A percentile compares a stretch with the other conserved stretches of the same genome.
These are phyloP conservation scores for Thalassarche chlororhynchos DNA, from an alignment of 2,113 vertebrate genomes.

Conservation along the genomic window DNA sequence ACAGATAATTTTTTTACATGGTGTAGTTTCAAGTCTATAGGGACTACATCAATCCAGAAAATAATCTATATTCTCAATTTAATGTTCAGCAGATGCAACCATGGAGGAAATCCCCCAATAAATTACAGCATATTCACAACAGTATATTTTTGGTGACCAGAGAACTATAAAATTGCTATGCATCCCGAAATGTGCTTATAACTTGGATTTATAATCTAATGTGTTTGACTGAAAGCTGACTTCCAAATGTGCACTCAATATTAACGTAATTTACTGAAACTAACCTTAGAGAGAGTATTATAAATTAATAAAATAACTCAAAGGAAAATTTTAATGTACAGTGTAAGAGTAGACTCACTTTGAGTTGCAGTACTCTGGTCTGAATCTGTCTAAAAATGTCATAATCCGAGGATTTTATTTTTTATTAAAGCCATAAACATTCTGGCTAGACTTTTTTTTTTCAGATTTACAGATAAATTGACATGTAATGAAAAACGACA, in stretches of 20 bases:
- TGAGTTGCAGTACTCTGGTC: not conserved
- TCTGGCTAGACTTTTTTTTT: not conserved
- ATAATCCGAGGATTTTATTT: slow-evolving; percentile 43
- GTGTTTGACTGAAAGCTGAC: not conserved
- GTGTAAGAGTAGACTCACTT: not conserved
- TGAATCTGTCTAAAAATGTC: slow-evolving; percentile 13
- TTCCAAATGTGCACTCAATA: not conserved
- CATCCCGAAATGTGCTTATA: not conserved
- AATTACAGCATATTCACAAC: not conserved
- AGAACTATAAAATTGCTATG: not conserved
- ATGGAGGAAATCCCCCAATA: not conserved
- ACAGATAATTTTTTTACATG: not conserved
- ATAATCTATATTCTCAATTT: not conserved
- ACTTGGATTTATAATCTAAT: not conserved
- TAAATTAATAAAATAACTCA: not conserved
- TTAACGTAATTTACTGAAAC: not conserved
- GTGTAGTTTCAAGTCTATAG: not conserved
- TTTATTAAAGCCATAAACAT: slow-evolving; percentile 14
- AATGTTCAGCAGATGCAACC: not conserved
- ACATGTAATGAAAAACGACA: slow-evolving; percentile 18
- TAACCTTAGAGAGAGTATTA: not conserved
- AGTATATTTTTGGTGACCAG: not conserved
- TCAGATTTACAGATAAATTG: slow-evolving; percentile 38
- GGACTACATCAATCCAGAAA: not conserved
- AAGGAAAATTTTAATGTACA: not conserved